Percentiles rank a stretch among this genome's conserved stretches.
Conservation (phyloP, 2,113 vertebrate genomes). For the Lichenostomus cassidix region DNA sequence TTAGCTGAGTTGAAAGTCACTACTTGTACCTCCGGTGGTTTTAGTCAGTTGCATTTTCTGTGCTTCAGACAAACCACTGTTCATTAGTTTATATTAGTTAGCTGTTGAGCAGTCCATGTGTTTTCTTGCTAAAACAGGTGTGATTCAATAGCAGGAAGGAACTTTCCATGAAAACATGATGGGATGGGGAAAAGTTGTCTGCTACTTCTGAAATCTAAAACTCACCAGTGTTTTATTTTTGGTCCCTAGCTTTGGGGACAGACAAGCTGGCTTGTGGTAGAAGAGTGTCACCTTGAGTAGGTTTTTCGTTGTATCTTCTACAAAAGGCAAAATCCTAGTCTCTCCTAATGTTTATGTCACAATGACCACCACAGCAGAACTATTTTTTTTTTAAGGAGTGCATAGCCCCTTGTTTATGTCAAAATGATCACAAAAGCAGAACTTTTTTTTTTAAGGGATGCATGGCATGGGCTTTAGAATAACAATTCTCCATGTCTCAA, state of each 20-base stretch:
- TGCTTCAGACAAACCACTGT: not conserved
- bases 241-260: not conserved
- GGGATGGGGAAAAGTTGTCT: fast-evolving
- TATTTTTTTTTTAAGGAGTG: not conserved
- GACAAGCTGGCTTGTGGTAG: not conserved
- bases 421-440: not conserved
- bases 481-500: not conserved
- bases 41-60: not conserved
- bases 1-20: not conserved
- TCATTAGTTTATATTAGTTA: not conserved
- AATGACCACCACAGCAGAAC: not conserved
- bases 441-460: not conserved
- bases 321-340: not conserved
- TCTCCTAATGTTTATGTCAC: not conserved
- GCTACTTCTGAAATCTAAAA: not conserved
- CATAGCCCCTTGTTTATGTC: not conserved
- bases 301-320: not conserved
- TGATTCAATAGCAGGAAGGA: not conserved
- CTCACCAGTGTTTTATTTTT: not conserved
- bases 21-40: not conserved
- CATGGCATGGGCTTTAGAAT: not conserved
- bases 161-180: not conserved
- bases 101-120: not conserved
- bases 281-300: not conserved
- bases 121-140: not conserved